phyloP scores from a whole-genome alignment of 1,140 invertebrate species.

The honey bee (Apis mellifera) region Amel_HAv3.1 CM009931.2:24517001-24517500 shows the following conservation, averaged over 20 bases:
- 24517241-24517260: background rate
- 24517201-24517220: too few relatives aligned
- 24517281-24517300: background rate
- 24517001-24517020: too few relatives aligned
- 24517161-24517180: background rate
- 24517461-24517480: background rate
- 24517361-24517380: conserved; percentile 12
- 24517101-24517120: background rate
- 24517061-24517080: background rate
- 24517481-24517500: conserved; percentile 21
- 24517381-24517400: conserved; percentile 39
- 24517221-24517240: conserved; percentile 21
- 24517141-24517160: background rate
- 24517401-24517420: conserved; percentile 53
- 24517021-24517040: background rate
- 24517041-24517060: background rate
- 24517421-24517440: conserved; percentile 20
- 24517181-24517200: background rate
- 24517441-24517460: background rate
- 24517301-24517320: background rate
- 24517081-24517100: background rate
- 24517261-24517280: too few relatives aligned
- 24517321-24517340: conserved; percentile 24
- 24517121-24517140: background rate
- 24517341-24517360: conserved; percentile 55